A percentile compares a stretch with the other conserved stretches of the same genome.
phyloP scores from a whole-genome alignment of 2,888 invertebrate genomes.

The Limnephilus lunatus region DNA sequence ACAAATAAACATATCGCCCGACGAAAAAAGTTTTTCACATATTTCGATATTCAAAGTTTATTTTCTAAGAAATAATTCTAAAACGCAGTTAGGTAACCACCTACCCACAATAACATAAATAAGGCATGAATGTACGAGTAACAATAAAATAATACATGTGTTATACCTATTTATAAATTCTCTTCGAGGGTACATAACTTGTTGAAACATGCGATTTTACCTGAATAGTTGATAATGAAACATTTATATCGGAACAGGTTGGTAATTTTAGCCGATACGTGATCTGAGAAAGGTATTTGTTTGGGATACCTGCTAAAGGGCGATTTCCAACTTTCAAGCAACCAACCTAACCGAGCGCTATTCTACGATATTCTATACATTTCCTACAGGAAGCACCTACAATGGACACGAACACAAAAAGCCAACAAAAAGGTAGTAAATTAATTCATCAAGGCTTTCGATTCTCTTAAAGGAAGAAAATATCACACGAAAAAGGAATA shows the following conservation, averaged over 20 bases:
- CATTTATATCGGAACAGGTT: constrained; percentile 19
- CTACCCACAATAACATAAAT: background rate
- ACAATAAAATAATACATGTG: background rate
- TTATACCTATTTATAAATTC: background rate
- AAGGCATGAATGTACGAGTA: background rate
- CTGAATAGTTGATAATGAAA: background rate
- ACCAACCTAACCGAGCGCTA: background rate
- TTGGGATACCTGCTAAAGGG: constrained; percentile 32
- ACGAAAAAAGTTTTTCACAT: no score
- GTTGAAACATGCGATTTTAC: background rate
- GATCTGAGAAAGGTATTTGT: constrained; percentile 39
- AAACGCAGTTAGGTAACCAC: no score
- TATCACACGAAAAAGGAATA: background rate
- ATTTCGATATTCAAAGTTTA: background rate
- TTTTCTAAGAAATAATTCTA: background rate
- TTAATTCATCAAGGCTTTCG: background rate
- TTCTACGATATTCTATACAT: background rate
- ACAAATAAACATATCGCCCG: background rate
- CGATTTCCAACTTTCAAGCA: constrained; percentile 8
- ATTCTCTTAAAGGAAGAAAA: background rate
- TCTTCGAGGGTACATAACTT: background rate
- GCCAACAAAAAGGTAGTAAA: background rate
- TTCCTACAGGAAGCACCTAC: constrained; percentile 30
- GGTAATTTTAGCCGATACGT: constrained; percentile 12
- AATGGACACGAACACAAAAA: background rate